These are phyloP conservation scores for Hanleya hanleyi DNA, from an alignment of 2,888 invertebrate species.

Conservation along the genomic window DNA sequence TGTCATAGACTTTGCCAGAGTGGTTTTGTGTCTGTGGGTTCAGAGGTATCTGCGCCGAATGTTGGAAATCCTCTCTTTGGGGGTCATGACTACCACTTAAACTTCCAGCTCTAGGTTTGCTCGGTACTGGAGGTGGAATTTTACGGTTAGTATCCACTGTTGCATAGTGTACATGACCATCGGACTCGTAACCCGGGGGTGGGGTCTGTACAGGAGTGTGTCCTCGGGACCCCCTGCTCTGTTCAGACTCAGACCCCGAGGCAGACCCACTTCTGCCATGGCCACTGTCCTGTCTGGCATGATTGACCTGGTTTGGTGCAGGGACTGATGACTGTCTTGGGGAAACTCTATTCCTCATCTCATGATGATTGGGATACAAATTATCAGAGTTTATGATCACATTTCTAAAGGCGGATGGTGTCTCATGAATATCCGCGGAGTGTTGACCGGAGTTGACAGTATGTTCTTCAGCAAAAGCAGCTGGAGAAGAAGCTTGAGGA, in stretches of 20 bases:
- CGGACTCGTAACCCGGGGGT: constrained; percentile 42
- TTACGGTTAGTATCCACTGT: constrained; percentile 43
- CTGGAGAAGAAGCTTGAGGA: too few species aligned
- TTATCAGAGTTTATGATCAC: too few species aligned
- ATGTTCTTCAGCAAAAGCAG: too few species aligned
- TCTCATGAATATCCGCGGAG: too few species aligned
- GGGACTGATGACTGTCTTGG: too few species aligned
- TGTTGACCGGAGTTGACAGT: too few species aligned
- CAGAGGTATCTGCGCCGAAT: constrained; percentile 12
- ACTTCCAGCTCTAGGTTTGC: constrained; percentile 29
- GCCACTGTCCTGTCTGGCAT: background rate
- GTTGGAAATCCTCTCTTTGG: too few species aligned
- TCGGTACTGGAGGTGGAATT: constrained; percentile 11
- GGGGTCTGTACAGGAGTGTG: constrained; percentile 50
- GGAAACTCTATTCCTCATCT: too few species aligned
- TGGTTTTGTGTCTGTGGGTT: too few species aligned
- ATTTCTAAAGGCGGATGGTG: too few species aligned
- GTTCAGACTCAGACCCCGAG: constrained; percentile 5
- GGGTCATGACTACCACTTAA: background rate
- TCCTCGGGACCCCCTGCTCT: background rate
- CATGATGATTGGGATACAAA: too few species aligned
- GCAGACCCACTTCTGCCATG: background rate
- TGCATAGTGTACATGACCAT: constrained; percentile 42
- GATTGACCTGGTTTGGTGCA: background rate
- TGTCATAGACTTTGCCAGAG: background rate